Conservation (phyloP, 2,797 vertebrate genomes). For the Rhynchotus rufescens region DNA sequence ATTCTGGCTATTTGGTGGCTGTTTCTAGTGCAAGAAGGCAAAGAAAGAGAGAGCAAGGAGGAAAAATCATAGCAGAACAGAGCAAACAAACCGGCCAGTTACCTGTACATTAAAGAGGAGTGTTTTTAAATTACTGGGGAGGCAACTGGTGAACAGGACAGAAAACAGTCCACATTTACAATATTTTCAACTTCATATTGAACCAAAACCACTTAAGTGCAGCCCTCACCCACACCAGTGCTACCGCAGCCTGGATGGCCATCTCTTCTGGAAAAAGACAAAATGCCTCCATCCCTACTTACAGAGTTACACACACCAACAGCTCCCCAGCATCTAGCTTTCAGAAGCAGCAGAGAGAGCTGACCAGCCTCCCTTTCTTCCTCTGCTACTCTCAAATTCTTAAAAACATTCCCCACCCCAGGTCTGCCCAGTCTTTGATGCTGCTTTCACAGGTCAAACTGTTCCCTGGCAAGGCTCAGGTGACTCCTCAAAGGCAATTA, state of each 20-base stretch:
- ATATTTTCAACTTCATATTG: background rate
- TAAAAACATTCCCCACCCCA: background rate
- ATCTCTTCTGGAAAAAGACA: too few species aligned
- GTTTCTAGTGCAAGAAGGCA: background rate
- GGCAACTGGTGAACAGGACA: background rate
- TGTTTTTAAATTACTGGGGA: background rate
- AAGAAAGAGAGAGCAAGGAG: background rate
- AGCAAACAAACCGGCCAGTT: background rate
- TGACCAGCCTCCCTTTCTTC: background rate
- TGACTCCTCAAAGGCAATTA: background rate
- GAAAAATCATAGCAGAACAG: background rate
- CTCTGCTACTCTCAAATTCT: fast-evolving
- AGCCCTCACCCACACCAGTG: background rate
- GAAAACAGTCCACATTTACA: background rate
- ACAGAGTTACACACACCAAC: background rate
- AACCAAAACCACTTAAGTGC: background rate
- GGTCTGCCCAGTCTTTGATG: background rate
- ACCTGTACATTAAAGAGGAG: fast-evolving
- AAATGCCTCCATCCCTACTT: background rate
- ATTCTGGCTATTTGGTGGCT: background rate
- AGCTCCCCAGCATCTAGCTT: background rate
- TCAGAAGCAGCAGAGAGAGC: background rate
- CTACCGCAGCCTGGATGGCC: too few species aligned
- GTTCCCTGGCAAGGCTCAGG: background rate
- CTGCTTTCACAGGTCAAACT: background rate